A percentile compares a stretch with the other conserved stretches of the same genome.
phyloP scores from a whole-genome alignment of 2,797 vertebrate genomes.

The Eptatretus atami region DNA sequence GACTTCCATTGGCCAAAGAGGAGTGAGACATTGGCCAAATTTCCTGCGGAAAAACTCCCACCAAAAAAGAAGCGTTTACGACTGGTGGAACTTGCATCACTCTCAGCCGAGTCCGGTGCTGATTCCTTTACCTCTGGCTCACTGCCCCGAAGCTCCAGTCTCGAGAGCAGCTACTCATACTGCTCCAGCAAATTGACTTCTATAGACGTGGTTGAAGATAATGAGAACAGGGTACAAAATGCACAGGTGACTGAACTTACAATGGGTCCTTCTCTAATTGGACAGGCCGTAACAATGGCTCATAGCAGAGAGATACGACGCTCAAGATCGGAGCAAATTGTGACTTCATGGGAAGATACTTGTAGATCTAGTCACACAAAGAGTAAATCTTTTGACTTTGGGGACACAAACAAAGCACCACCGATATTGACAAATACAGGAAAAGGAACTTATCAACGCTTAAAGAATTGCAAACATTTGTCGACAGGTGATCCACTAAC shows the following conservation, averaged over 20 bases:
- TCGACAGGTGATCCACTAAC: too few relatives aligned
- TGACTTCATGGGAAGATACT: too few relatives aligned
- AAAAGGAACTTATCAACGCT: too few relatives aligned
- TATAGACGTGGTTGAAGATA: conserved; percentile 31
- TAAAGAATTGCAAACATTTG: too few relatives aligned
- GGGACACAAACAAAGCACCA: too few relatives aligned
- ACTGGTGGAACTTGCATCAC: conserved; percentile 59
- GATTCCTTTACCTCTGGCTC: conserved; percentile 50
- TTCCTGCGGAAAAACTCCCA: conserved; percentile 79
- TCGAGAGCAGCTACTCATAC: conserved; percentile 56
- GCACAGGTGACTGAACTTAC: conserved; percentile 32
- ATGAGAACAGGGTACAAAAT: conserved; percentile 25
- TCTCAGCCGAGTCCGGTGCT: conserved; percentile 81
- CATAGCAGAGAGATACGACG: too few relatives aligned
- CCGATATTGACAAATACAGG: too few relatives aligned
- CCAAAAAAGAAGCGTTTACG: conserved; percentile 91
- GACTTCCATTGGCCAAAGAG: conserved; percentile 96
- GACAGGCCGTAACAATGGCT: too few relatives aligned
- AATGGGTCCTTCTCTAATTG: too few relatives aligned
- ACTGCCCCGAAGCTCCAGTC: conserved; percentile 58
- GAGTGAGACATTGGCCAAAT: conserved; percentile 66
- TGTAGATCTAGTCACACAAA: too few relatives aligned
- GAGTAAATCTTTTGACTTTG: too few relatives aligned
- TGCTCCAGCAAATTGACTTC: conserved; percentile 35
- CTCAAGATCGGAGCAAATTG: too few relatives aligned